A percentile compares a stretch with the other conserved stretches of the same genome.
These are phyloP conservation scores for Colletes gigas DNA, from an alignment of 1,140 invertebrate genomes.

Conservation along the genomic window DNA sequence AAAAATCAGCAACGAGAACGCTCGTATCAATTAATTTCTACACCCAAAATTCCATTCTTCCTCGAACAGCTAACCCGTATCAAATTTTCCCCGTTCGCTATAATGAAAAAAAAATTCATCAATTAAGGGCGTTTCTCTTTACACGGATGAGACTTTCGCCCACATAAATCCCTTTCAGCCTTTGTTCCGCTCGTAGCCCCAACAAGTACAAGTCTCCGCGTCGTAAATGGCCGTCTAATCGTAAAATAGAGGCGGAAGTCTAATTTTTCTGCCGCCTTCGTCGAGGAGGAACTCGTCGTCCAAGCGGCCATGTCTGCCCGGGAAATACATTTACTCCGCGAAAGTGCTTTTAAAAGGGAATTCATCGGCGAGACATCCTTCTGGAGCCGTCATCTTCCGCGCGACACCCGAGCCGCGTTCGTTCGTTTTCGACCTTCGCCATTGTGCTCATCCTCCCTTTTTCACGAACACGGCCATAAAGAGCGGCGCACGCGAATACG, in stretches of 20 bases:
- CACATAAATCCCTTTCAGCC: too few relatives aligned
- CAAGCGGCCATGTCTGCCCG: slow-evolving; percentile 22
- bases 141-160: too few relatives aligned
- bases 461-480: slow-evolving; percentile 52
- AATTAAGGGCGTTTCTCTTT: too few relatives aligned
- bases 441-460: neutral
- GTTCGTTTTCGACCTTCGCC: neutral
- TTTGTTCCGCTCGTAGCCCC: neutral
- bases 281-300: slow-evolving; percentile 6
- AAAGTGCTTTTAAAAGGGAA: slow-evolving; percentile 27
- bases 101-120: too few relatives aligned
- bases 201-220: neutral
- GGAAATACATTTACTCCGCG: slow-evolving; percentile 27
- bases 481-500: slow-evolving; percentile 53
- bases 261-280: slow-evolving; percentile 44
- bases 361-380: slow-evolving; percentile 25
- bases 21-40: too few relatives aligned
- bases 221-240: slow-evolving; percentile 35
- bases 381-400: slow-evolving; percentile 13
- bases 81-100: too few relatives aligned
- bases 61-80: too few relatives aligned
- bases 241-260: slow-evolving; percentile 34
- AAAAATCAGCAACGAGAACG: too few relatives aligned
- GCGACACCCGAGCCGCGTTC: neutral
- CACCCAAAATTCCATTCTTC: too few relatives aligned